Base-by-base conservation (phyloP, 2,113 vertebrate genomes). In the Kryptolebias marmoratus region DNA sequence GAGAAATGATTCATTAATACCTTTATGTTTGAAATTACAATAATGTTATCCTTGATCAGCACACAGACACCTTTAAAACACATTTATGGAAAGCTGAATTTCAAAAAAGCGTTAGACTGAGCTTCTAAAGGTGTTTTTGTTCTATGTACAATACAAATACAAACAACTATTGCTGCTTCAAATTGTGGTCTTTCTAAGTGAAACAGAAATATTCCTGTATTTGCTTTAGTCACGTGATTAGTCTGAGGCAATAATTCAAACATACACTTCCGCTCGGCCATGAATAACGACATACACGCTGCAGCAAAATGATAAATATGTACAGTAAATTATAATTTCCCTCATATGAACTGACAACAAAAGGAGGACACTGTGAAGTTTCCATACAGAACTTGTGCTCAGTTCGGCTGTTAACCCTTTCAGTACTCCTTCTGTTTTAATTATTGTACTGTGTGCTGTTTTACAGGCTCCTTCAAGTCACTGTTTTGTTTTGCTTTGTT, bases 71-170 rank as follows among this genome's bases (percentile, higher is more conserved):
- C 18, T 45, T 64, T 22, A 60, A 52, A 61, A 30, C 36, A 50
- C 30, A 73, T 52, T n/a, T 47, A 62, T 67, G 45, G 49, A 16
- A 64, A 56, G 58, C 1, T 50, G 8, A 76, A 36, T 14, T 69
- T 18, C 22, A 22, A 22, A 22, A 52, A 45, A 56, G 0, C 44
- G 28, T 68, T 64, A 58, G 58, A 71, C 18, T 63, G 39, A 42
- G 68, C 67, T 70, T 56, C 72, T 72, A 62, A 75, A 88, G 67
- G 39, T 70, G 71, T 77, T 64, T 22, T 15, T 49, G 57, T 75
- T 45, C 60, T 68, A 66, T 83, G 28, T 56, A 70, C 52, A 75
- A 65, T 68, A 70, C 56, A 36, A 64, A n/a, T 48, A 65, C 57
- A 11, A 31, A 60, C 22, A 22, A 22, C 22, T 22, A 42, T 44